Evolutionary conservation across 2,113 vertebrate species (phyloP).

Genomic region (Hippopotamus amphibius): DNA sequence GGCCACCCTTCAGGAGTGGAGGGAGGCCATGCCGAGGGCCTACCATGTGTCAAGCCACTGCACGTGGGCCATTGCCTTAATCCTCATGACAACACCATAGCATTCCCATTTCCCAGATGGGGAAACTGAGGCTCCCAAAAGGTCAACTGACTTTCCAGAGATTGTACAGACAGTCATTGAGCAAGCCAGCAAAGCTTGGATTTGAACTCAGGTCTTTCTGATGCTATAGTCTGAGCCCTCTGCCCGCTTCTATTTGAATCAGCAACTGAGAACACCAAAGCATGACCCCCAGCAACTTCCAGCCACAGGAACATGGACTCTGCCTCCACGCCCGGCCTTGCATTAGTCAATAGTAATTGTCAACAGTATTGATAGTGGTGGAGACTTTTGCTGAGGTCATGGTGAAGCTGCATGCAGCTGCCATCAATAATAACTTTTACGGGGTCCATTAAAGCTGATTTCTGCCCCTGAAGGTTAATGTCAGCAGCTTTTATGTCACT

Average conservation of each 20-base stretch:
- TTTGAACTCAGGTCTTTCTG: neutral
- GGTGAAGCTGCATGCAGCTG: constrained; percentile 80
- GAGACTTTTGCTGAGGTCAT: constrained; percentile 85
- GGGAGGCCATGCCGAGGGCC: neutral
- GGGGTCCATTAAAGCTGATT: constrained; percentile 86
- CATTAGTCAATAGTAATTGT: constrained; percentile 86
- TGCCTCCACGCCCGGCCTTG: constrained; percentile 72
- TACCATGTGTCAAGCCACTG: rapidly evolving
- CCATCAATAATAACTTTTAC: constrained; percentile 87
- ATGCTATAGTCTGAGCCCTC: neutral
- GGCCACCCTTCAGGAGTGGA: neutral
- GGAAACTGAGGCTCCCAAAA: neutral
- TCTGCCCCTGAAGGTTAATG: constrained; percentile 83
- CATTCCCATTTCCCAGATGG: neutral
- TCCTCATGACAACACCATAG: neutral
- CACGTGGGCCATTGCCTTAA: neutral
- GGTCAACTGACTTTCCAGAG: neutral
- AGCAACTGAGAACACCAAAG: neutral
- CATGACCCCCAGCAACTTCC: constrained; percentile 67
- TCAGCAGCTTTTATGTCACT: constrained; percentile 85
- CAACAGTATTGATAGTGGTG: constrained; percentile 86
- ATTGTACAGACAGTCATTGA: neutral
- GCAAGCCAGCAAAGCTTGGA: neutral
- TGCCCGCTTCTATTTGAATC: neutral
- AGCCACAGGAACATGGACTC: constrained; percentile 73